Evolutionary conservation across 2,797 vertebrate genomes (phyloP).

Genomic region (Pogoniulus pusillus): DNA sequence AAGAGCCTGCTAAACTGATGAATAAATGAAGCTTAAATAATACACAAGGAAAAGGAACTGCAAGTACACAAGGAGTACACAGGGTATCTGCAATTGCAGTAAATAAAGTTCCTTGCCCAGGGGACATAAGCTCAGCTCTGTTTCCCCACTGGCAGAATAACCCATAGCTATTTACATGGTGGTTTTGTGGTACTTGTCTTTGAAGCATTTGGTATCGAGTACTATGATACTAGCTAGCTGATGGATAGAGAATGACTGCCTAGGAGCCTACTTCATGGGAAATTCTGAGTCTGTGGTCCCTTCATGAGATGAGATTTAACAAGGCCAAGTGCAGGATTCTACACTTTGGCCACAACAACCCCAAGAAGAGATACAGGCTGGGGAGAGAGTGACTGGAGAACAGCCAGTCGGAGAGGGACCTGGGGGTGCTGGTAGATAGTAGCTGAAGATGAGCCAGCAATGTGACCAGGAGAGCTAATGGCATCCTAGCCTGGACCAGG

Average conservation of each 20-base stretch:
- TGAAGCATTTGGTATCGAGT: neutral
- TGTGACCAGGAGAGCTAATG: too few relatives aligned
- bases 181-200: slow-evolving; percentile 1
- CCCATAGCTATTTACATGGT: neutral
- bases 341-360: too few relatives aligned
- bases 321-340: too few relatives aligned
- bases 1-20: neutral
- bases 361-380: too few relatives aligned
- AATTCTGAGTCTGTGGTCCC: neutral
- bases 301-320: too few relatives aligned
- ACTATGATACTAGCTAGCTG: neutral
- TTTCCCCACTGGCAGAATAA: neutral
- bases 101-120: neutral
- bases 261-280: accelerated
- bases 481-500: too few relatives aligned
- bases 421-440: too few relatives aligned
- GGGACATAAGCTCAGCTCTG: neutral
- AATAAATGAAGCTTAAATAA: slow-evolving; percentile 25
- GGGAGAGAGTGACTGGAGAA: too few relatives aligned
- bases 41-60: neutral
- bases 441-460: too few relatives aligned
- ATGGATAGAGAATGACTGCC: neutral
- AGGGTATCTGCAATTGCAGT: neutral
- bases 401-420: too few relatives aligned
- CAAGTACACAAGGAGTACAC: neutral